These are phyloP conservation scores for Lordiphosa collinella DNA, from an alignment of 1,140 invertebrate genomes.

Conservation along the genomic window DNA sequence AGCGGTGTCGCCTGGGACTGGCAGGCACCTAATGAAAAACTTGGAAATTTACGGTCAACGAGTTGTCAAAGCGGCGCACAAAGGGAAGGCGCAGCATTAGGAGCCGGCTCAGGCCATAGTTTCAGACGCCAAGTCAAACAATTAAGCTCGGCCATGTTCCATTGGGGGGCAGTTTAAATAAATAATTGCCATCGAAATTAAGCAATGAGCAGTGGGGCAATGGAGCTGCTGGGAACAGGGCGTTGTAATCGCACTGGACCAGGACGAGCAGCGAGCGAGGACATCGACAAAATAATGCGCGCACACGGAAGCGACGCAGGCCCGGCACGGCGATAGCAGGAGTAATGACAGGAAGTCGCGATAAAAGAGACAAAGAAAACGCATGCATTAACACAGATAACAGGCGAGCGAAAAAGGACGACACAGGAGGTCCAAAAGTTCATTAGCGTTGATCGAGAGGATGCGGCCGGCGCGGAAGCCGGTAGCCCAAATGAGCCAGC, in stretches of 20 bases:
- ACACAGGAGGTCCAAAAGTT: conserved; percentile 27
- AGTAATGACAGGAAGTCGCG: conserved; percentile 68
- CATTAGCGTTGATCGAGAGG: conserved; percentile 66
- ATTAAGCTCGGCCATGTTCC: conserved; percentile 56
- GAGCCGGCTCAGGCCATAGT: conserved; percentile 39
- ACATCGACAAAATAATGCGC: conserved; percentile 42
- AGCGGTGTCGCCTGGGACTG: conserved; percentile 46
- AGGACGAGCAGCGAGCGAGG: conserved; percentile 12
- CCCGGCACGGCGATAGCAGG: conserved; percentile 38
- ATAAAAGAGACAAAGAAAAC: conserved; percentile 64
- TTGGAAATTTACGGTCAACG: conserved; percentile 77
- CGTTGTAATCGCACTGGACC: conserved; percentile 42
- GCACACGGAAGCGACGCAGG: conserved; percentile 30
- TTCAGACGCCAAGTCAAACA: conserved; percentile 68
- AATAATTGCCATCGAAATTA: conserved; percentile 75
- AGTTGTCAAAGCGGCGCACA: conserved; percentile 66
- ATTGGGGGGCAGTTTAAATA: conserved; percentile 70
- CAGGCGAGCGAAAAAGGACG: conserved; percentile 4
- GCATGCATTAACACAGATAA: conserved; percentile 70
- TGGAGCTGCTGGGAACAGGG: conserved; percentile 1
- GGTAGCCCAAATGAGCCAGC: conserved; percentile 30
- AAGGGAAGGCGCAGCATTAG: conserved; percentile 8
- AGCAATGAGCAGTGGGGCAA: conserved; percentile 36
- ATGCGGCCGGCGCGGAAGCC: conserved; percentile 26
- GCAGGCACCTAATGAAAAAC: conserved; percentile 67